Conservation (phyloP, 92 coral and sea anemone species). For the Umimayanthus kanabou region DNA sequence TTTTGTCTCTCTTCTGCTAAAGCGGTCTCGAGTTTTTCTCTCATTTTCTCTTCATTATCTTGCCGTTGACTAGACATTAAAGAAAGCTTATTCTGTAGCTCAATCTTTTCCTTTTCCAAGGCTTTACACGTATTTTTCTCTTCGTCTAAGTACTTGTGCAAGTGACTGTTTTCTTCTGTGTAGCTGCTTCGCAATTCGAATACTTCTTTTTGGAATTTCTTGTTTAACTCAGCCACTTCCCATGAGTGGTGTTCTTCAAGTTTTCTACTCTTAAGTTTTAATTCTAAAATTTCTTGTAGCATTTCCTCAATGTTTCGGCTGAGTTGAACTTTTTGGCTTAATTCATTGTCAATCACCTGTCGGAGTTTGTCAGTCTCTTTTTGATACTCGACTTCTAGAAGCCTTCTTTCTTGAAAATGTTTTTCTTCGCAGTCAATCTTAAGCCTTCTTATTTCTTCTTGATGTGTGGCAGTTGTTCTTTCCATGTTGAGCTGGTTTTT, state of each 20-base stretch:
- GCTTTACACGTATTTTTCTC: neutral
- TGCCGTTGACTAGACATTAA: neutral
- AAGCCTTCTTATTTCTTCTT: constrained; percentile 7
- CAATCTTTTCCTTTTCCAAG: constrained; percentile 17
- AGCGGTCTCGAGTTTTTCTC: neutral
- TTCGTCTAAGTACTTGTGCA: constrained; percentile 8
- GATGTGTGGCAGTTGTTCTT: neutral
- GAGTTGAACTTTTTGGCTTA: constrained; percentile 9
- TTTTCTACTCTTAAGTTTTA: constrained; percentile 15
- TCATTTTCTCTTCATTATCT: neutral
- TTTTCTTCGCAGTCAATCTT: neutral
- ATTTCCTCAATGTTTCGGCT: constrained; percentile 13
- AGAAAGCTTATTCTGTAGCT: neutral
- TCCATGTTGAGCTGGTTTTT: neutral
- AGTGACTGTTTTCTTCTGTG: neutral
- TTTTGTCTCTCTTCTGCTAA: neutral
- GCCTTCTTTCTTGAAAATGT: neutral
- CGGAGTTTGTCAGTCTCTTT: neutral
- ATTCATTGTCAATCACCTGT: constrained; percentile 2
- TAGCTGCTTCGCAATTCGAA: constrained; percentile 12
- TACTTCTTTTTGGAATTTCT: constrained; percentile 15
- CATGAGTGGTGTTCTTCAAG: constrained; percentile 2
- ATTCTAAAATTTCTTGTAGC: constrained; percentile 1
- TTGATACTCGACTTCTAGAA: neutral
- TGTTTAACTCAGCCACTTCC: neutral